Base-by-base conservation (phyloP, 2,113 vertebrate species). In the Cavia aperea region DNA sequence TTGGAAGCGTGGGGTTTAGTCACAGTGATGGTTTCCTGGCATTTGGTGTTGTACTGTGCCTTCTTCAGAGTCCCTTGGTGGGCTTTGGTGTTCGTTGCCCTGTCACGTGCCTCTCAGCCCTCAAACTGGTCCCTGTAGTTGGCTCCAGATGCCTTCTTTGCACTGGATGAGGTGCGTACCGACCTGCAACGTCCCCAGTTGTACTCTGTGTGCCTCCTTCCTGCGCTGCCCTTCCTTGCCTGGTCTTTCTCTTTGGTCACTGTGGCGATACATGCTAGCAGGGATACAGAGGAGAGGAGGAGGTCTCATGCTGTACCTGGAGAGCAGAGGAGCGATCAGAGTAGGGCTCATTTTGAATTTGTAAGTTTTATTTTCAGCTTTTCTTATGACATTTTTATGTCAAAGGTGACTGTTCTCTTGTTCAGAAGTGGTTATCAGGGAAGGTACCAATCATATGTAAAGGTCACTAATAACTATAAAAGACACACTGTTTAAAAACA, bases 321-420 rank as follows among this genome's bases (percentile, higher is more conserved):
- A 12, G 63, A 29, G 63, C 63, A 36, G 66, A 36, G 31, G 15
- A 68, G 66, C 7, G 6, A 18, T 36, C 66, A 36, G 66, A 18
- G 33, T 36, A 36, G 66, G 66, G 16, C 70, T 72, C 89, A 23
- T 81, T 87, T 94, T 79, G 23, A 88, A 91, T 23, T 58, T 84
- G 1, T 46, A 73, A 85, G 26, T 94, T 95, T 93, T 89, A 90
- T 66, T 89, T 65, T 65, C 79, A 93, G 68, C 66, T 19, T 86
- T 86, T 79, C 73, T 78, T 70, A 54, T 81, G 26, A 72, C 63
- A 46, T 66, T 86, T 88, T 85, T 68, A 11, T 39, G n/a, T 46
- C 18, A 33, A 60, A 92, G 18, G 7, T 93, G 18, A n/a, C n/a
- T 89, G 24, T 66, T 56, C 49, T 79, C 89, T 86, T 84, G 63